Percentiles rank a stretch among this genome's conserved stretches.
phyloP scores from a whole-genome alignment of 2,888 invertebrate genomes.

The Branchellion lobata region DNA sequence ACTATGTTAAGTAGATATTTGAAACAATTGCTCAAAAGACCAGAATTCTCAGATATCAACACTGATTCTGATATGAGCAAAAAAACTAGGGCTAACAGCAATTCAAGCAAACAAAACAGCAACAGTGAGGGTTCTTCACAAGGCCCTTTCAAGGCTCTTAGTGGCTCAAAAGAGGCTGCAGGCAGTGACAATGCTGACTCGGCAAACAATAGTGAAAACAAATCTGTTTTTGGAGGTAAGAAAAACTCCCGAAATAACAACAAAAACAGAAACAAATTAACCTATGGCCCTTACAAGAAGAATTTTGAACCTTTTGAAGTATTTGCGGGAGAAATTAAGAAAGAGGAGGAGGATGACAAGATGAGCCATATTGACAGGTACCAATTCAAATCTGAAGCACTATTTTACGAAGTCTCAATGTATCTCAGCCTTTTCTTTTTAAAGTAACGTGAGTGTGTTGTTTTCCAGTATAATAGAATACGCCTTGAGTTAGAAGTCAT shows the following conservation, averaged over 20 bases:
- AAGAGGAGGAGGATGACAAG: too few relatives aligned
- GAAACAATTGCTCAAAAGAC: neutral
- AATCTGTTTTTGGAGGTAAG: neutral
- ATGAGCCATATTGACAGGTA: too few relatives aligned
- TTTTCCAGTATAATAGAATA: too few relatives aligned
- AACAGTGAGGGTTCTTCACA: neutral
- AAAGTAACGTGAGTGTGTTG: too few relatives aligned
- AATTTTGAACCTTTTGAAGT: too few relatives aligned
- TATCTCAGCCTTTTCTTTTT: too few relatives aligned
- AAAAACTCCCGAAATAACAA: neutral
- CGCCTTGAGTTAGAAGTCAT: too few relatives aligned
- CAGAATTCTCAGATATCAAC: neutral
- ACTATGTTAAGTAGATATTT: slow-evolving; percentile 6
- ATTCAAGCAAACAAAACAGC: neutral
- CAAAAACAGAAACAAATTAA: neutral
- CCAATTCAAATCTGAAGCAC: too few relatives aligned
- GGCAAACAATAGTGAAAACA: neutral
- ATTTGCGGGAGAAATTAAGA: too few relatives aligned
- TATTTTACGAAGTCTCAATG: too few relatives aligned
- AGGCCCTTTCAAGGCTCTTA: neutral
- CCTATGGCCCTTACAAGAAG: too few relatives aligned
- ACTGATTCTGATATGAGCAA: neutral
- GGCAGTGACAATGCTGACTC: neutral
- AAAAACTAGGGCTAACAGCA: neutral
- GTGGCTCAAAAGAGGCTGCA: neutral